Conservation (phyloP, 2,113 vertebrate species). For the Hippotragus niger region DNA sequence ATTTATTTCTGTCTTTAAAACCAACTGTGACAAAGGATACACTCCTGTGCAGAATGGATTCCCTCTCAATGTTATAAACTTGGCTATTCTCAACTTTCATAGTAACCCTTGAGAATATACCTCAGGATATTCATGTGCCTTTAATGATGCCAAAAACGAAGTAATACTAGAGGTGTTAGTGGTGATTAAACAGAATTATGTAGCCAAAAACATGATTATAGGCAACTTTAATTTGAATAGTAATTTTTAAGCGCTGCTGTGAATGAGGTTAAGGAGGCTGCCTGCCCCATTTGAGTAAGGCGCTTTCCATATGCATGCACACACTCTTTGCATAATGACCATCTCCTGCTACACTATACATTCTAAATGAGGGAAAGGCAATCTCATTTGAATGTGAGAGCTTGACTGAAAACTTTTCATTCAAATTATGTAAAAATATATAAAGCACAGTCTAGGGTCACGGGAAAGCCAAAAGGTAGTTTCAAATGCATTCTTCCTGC, state of each 20-base stretch:
- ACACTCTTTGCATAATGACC: conserved; percentile 10
- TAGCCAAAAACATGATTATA: conserved; percentile 19
- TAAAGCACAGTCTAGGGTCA: conserved; percentile 9
- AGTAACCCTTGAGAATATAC: background rate
- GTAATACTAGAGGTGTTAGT: background rate
- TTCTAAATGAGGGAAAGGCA: conserved; percentile 38
- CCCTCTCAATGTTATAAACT: background rate
- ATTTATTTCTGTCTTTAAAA: conserved; percentile 30
- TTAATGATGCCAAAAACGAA: conserved; percentile 42
- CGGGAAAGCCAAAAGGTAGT: background rate
- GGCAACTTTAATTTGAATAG: conserved; percentile 21
- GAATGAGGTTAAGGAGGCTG: background rate
- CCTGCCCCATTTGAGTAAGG: background rate
- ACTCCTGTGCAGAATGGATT: background rate
- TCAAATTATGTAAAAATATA: conserved; percentile 63
- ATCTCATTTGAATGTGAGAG: conserved; percentile 53
- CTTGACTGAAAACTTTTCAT: conserved; percentile 31
- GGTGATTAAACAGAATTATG: conserved; percentile 40
- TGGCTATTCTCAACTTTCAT: background rate
- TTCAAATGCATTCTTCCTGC: conserved; percentile 20
- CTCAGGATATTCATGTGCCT: background rate
- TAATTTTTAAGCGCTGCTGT: background rate
- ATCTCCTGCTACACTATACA: background rate
- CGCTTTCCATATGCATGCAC: background rate
- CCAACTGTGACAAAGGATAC: background rate